These are phyloP conservation scores for Nothocercus julius DNA, from an alignment of 2,113 vertebrate species.

Conservation along the genomic window DNA sequence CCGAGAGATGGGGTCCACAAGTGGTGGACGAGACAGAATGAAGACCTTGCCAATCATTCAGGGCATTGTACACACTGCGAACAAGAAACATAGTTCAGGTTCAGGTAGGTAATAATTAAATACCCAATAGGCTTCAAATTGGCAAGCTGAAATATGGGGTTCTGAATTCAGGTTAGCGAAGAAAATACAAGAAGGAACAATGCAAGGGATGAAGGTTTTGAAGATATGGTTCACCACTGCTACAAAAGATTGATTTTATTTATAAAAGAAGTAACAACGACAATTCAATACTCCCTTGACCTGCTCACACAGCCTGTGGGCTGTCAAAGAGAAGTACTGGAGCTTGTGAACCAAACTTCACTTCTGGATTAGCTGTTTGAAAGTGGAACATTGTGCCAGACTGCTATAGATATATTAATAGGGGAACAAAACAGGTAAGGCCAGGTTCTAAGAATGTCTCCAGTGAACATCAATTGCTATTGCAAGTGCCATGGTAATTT, in stretches of 20 bases:
- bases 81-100: neutral
- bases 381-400: neutral
- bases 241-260: neutral
- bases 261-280: neutral
- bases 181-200: neutral
- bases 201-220: neutral
- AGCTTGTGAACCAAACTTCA: neutral
- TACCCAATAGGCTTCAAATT: neutral
- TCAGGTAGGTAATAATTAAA: neutral
- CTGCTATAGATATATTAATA: neutral
- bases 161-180: neutral
- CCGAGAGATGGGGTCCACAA: neutral
- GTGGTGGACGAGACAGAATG: neutral
- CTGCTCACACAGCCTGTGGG: neutral
- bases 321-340: neutral
- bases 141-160: neutral
- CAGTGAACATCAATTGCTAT: neutral
- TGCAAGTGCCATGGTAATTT: neutral
- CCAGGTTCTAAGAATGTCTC: too few relatives aligned
- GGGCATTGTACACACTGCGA: rapidly evolving
- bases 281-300: neutral
- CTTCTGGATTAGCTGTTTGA: neutral
- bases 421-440: neutral
- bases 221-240: neutral
- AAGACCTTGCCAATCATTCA: neutral